These are phyloP conservation scores for Metaphire vulgaris DNA, from an alignment of 1,140 invertebrate genomes.

Conservation along the genomic window DNA sequence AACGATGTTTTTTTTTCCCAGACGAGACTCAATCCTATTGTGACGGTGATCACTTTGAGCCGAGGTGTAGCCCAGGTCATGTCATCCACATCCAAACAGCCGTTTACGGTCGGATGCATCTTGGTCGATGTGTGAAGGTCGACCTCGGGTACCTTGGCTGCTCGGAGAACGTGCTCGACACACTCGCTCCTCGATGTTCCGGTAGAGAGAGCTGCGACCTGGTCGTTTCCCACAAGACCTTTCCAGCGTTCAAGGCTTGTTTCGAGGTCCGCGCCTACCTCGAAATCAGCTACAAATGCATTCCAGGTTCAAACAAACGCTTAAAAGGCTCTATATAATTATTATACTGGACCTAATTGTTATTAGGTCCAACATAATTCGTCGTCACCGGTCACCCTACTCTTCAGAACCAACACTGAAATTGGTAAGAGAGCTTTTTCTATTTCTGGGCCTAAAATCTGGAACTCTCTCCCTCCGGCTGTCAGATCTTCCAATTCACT, in stretches of 20 bases:
- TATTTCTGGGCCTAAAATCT: too few species aligned
- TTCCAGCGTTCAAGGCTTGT: constrained; percentile 23
- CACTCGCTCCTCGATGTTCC: constrained; percentile 9
- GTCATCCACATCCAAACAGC: constrained; percentile 19
- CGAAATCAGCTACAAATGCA: constrained; percentile 23
- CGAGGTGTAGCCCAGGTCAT: constrained; percentile 7
- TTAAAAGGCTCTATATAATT: too few species aligned
- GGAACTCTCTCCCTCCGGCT: too few species aligned
- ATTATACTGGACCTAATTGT: too few species aligned
- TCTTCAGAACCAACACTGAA: too few species aligned
- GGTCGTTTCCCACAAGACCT: constrained; percentile 14
- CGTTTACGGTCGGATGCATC: constrained; percentile 28
- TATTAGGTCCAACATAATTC: too few species aligned
- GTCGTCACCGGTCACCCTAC: too few species aligned
- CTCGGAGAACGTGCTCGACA: constrained; percentile 18
- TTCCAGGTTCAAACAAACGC: too few species aligned
- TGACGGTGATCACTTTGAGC: constrained; percentile 13
- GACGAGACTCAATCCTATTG: constrained; percentile 15
- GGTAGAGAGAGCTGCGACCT: constrained; percentile 18
- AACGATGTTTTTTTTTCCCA: not conserved
- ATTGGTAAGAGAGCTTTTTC: too few species aligned
- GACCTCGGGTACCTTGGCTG: constrained; percentile 20
- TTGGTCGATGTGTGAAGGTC: constrained; percentile 12
- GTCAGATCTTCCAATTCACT: too few species aligned
- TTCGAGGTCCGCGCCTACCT: constrained; percentile 28